Evolutionary conservation across 1,140 invertebrate genomes (phyloP).

Genomic region (Drosophila baimaii): DNA sequence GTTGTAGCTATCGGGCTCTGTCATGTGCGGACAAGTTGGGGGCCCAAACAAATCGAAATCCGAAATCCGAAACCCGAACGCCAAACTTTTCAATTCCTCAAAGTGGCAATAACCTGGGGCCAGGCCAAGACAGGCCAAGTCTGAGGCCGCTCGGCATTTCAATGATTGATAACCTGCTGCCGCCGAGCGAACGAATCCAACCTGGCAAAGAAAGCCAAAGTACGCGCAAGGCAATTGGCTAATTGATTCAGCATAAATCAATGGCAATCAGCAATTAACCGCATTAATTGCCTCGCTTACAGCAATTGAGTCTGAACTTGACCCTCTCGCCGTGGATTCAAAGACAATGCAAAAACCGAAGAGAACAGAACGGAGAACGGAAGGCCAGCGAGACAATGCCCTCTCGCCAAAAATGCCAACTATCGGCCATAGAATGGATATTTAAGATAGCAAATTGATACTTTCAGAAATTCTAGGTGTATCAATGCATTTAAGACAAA

Average conservation of each 20-base stretch:
- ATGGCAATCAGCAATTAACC: constrained; percentile 75
- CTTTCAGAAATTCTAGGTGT: background rate
- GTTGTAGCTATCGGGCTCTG: constrained; percentile 41
- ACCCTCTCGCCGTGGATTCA: constrained; percentile 52
- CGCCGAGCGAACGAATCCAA: constrained; percentile 20
- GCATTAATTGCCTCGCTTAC: constrained; percentile 70
- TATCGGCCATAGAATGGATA: background rate
- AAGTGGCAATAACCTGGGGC: constrained; percentile 75
- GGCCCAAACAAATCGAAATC: constrained; percentile 43
- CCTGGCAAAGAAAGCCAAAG: constrained; percentile 63
- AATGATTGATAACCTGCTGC: constrained; percentile 74
- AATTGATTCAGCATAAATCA: constrained; percentile 77
- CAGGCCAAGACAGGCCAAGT: constrained; percentile 62
- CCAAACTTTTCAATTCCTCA: constrained; percentile 70
- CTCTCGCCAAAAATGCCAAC: constrained; percentile 13
- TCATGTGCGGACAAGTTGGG: constrained; percentile 68
- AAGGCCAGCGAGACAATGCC: constrained; percentile 40
- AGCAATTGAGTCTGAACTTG: constrained; percentile 77
- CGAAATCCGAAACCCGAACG: background rate
- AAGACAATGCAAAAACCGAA: constrained; percentile 66
- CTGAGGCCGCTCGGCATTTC: constrained; percentile 44
- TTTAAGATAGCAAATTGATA: background rate
- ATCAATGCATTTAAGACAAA: background rate
- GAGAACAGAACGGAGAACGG: constrained; percentile 52
- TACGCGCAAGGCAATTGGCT: constrained; percentile 72